Evolutionary conservation across 1,140 invertebrate genomes (phyloP), one percentile per base, ranked within the genome.

Genomic region (Oreohelix idahoensis): DNA sequence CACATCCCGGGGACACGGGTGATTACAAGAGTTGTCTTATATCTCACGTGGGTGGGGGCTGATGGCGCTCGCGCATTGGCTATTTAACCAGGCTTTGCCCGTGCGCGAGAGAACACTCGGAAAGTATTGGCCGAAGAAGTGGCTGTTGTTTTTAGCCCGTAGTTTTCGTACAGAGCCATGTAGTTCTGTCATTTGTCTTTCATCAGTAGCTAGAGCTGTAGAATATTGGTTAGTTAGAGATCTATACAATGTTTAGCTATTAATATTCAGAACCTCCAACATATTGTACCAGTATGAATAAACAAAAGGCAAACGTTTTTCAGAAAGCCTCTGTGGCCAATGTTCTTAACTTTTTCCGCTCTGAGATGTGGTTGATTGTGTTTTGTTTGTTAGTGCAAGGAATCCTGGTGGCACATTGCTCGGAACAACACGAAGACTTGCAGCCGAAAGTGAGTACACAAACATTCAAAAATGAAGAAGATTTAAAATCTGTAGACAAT

Each of bases 11-110:
- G 42, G 15, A 45, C 42, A 5, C 15, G 42, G 15, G 5, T 15
- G 42, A 45, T 45, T 15, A 15, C 5, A 45, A 45, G 42, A 45
- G 10, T 23, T 23, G 10, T 15, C 51, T 58, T 58, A 26, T 58
- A 5, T 58, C 51, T 4, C 51, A 58, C 23, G 51, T 58, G 63
- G 29, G 63, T 35, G 63, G 63, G 29, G 63, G 20, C 4, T 4
- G n/a, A 66, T 66, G 63, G 29, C n/a, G n/a, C 63, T 32, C 63
- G n/a, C 63, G 29, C n/a, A 66, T 66, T 66, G 63, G 63, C 29
- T 66, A 66, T 66, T 66, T 66, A 66, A 66, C 63, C 63, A 8
- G 8, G 29, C n/a, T 66, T 32, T 66, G 29, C 29, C 17, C 17
- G 11, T 35, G 63, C n/a, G 29, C n/a, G n/a, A 5, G 29, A 32